These are phyloP conservation scores for Drosophila cyrtoloma DNA, from an alignment of 2,888 invertebrate species.

Conservation along the genomic window DNA sequence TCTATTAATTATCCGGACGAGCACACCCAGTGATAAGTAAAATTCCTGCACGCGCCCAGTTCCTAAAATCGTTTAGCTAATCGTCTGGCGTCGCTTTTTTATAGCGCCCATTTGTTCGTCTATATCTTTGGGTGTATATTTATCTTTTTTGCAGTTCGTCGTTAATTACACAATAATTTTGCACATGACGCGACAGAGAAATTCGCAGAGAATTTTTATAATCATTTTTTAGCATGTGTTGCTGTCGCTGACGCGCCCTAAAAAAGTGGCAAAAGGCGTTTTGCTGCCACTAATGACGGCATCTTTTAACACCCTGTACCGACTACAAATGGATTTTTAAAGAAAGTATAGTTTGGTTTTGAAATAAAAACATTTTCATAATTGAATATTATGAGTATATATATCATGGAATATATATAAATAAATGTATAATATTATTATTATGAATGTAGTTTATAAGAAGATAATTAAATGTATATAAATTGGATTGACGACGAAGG, in stretches of 20 bases:
- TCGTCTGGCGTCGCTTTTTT: constrained; percentile 39
- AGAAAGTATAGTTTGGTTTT: neutral
- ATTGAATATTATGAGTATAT: neutral
- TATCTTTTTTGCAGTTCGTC: constrained; percentile 21
- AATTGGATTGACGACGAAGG: neutral
- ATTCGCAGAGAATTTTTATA: constrained; percentile 57
- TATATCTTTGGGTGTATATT: constrained; percentile 19
- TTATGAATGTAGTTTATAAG: neutral
- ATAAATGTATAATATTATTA: neutral
- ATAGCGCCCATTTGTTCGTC: constrained; percentile 35
- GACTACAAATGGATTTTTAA: neutral
- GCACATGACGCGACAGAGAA: constrained; percentile 70
- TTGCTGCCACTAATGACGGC: constrained; percentile 61
- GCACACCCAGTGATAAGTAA: constrained; percentile 42
- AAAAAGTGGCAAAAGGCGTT: constrained; percentile 51
- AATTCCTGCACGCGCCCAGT: constrained; percentile 42
- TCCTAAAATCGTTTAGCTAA: constrained; percentile 58
- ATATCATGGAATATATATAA: neutral
- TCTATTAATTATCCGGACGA: constrained; percentile 71
- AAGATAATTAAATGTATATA: neutral
- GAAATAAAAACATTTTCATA: neutral
- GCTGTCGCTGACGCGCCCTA: constrained; percentile 56
- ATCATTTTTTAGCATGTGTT: constrained; percentile 62
- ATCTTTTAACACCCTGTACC: constrained; percentile 17
- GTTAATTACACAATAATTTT: constrained; percentile 78